These are phyloP conservation scores for Syngnathus acus DNA, from an alignment of 2,797 vertebrate species.

Conservation along the genomic window DNA sequence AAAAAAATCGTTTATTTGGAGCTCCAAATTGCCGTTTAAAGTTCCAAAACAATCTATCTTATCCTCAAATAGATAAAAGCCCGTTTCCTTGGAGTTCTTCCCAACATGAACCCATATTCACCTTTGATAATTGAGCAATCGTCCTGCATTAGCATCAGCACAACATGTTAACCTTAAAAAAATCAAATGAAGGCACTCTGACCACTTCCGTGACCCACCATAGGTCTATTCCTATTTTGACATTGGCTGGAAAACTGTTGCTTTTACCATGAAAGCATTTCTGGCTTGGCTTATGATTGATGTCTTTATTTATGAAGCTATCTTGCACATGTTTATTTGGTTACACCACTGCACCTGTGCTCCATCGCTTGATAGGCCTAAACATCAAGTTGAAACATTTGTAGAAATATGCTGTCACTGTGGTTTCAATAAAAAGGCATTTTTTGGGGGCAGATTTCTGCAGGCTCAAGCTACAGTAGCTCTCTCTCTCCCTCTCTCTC, in stretches of 20 bases:
- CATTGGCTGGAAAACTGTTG: constrained; percentile 25
- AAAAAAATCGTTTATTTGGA: not conserved
- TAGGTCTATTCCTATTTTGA: constrained; percentile 52
- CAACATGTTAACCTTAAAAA: constrained; percentile 50
- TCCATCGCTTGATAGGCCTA: too few species aligned
- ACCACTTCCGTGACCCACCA: constrained; percentile 29
- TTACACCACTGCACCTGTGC: not conserved
- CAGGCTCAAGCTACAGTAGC: too few species aligned
- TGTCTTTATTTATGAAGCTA: not conserved
- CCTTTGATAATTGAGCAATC: constrained; percentile 70
- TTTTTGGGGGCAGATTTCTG: too few species aligned
- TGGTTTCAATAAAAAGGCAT: too few species aligned
- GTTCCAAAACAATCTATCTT: constrained; percentile 25
- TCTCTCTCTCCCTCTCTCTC: not conserved
- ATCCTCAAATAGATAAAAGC: constrained; percentile 28
- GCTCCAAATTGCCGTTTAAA: not conserved
- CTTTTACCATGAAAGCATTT: too few species aligned
- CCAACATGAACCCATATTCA: constrained; percentile 55
- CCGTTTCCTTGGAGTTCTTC: constrained; percentile 64
- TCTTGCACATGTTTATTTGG: not conserved
- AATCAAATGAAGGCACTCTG: constrained; percentile 49
- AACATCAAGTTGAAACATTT: not conserved
- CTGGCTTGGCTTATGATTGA: not conserved
- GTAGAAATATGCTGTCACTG: not conserved
- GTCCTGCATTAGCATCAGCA: constrained; percentile 64